Conservation (phyloP, 2,888 invertebrate species). For the Ophraella communa region DNA sequence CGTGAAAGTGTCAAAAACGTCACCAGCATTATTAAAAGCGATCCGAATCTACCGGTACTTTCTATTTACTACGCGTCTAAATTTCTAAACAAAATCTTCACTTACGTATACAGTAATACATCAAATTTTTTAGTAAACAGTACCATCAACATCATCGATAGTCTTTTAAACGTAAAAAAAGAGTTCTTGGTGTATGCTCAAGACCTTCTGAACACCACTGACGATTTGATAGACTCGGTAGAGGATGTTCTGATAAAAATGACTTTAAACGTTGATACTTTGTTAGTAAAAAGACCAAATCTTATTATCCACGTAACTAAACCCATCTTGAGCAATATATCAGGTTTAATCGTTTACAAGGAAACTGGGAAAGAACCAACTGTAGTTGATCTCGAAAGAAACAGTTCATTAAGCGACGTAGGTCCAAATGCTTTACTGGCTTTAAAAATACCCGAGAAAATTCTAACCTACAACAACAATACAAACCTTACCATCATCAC, state of each 20-base stretch:
- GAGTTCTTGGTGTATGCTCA: slow-evolving; percentile 58
- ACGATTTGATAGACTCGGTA: slow-evolving; percentile 67
- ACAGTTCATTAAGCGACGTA: slow-evolving; percentile 58
- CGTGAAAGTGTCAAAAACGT: slow-evolving; percentile 42
- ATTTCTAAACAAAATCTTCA: slow-evolving; percentile 40
- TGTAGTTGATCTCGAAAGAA: slow-evolving; percentile 59
- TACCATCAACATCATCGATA: slow-evolving; percentile 53
- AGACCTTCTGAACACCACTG: slow-evolving; percentile 68
- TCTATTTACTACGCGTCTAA: slow-evolving; percentile 51
- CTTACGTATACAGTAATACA: slow-evolving; percentile 15
- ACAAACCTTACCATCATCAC: slow-evolving; percentile 46
- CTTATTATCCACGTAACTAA: slow-evolving; percentile 64
- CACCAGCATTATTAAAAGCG: slow-evolving; percentile 37
- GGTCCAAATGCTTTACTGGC: slow-evolving; percentile 44
- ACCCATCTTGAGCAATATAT: slow-evolving; percentile 62
- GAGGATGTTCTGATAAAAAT: slow-evolving; percentile 64
- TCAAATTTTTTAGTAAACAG: slow-evolving; percentile 15
- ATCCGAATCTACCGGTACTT: slow-evolving; percentile 44
- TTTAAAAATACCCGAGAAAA: slow-evolving; percentile 49
- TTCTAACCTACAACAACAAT: slow-evolving; percentile 37
- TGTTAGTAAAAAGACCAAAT: slow-evolving; percentile 48
- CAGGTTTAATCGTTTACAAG: slow-evolving; percentile 61
- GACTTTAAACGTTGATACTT: slow-evolving; percentile 31
- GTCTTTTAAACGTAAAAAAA: slow-evolving; percentile 48
- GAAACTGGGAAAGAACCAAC: slow-evolving; percentile 45